Evolutionary conservation across 2,113 vertebrate genomes (phyloP), one percentile per base, ranked within the genome.

Genomic region (Scalopus aquaticus): DNA sequence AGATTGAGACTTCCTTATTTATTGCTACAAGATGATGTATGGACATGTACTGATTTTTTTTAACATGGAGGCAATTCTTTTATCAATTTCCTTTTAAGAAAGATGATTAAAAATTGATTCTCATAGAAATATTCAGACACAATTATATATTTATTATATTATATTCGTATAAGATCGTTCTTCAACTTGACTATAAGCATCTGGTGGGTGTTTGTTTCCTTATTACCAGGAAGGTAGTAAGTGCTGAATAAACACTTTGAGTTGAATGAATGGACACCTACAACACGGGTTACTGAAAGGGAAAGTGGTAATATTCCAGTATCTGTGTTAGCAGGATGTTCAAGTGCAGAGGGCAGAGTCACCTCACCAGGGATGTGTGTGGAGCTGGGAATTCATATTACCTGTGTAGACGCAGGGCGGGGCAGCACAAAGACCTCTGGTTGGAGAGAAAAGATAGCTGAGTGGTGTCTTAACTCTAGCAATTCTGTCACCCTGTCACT

Each of bases 61-160:
- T 77, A 86, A 85, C 51, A 10, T 81, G 46, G 16, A 46, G 20
- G 17, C 42, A 80, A 35, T 56, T 56, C 1, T 37, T 79, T 56
- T 32, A 88, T n/a, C 6, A 69, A 76, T 84, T 90, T 91, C 42
- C 37, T 64, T 88, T 95, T 1, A 79, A 39, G 20, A 76, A 56
- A 37, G 17, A 51, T 54, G 1, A 17, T 72, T 74, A 65, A 62
- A 90, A 93, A 26, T 64, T 32, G 44, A 86, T 67, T 44, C 46
- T 46, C 58, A 81, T 32, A 79, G 65, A 28, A 73, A 74, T 54
- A 22, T 78, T 88, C 39, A 83, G 76, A 58, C 9, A 9, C 46
- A 35, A 64, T 51, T 51, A 19, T 32, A 44, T 19, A 76, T 77
- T 32, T 67, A 46, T 32, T 67, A 46, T 73, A 69, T 19, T 54